Evolutionary conservation across 2,888 invertebrate species (phyloP), one percentile per base, ranked within the genome.

Genomic region (Nomada goodeniana): DNA sequence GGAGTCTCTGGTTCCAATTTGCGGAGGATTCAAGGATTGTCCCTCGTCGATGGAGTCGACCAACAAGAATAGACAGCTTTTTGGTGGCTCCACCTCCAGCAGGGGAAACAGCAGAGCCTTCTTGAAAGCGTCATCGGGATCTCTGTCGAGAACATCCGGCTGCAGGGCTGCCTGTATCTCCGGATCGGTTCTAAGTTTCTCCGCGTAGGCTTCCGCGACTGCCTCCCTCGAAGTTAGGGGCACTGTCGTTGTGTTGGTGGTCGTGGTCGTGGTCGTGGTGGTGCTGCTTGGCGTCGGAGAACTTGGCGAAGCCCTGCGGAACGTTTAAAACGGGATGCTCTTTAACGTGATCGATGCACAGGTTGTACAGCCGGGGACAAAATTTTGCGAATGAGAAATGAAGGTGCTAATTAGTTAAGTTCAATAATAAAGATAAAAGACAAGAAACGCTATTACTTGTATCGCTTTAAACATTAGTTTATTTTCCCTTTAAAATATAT

Each of bases 11-110:
- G 95, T 93, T 94, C 94, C 81, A 2, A 89, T 91, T 42, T 89
- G 91, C n/a, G 91, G 91, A 44, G 89, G 88, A 72, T 90, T 88
- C 55, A 90, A 52, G 4, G 92, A 90, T 75, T 94, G 94, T 18
- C 96, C 96, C 91, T 99, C 98, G 92, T 99, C 98, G 29, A 99
- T 97, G 0, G 98, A 98, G 92, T 99, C 99, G 0, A 99, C 98
- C 10, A 99, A 94, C 61, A 99, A 94, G 89, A 98, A 96, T 75
- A 98, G 94, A 26, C 97, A 96, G 76, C 97, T 97, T 91, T 98
- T 97, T 0, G 98, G 98, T 3, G 98, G 97, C 78, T 97, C 97
- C 10, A 98, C 96, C 92, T 98, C 97, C 59, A 98, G 94, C 44
- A 99, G 94, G 0, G 99, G 99, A 90, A 98, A 97, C 23, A 99